These are phyloP conservation scores for Pomacea canaliculata DNA, from an alignment of 2,888 invertebrate genomes.

Conservation along the genomic window DNA sequence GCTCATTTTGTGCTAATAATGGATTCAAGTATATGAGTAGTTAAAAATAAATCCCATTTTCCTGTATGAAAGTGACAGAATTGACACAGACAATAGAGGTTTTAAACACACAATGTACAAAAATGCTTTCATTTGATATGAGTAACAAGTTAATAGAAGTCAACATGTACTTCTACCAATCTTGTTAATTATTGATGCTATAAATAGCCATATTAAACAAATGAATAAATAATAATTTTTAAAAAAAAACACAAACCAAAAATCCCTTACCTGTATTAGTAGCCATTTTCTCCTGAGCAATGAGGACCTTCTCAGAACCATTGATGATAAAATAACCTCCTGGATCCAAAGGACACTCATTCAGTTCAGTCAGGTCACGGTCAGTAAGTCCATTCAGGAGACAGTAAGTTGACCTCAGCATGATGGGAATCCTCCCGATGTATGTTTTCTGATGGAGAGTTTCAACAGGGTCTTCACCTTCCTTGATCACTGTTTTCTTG, in stretches of 20 bases:
- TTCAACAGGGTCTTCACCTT: conserved; percentile 86
- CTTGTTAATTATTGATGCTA: too few relatives aligned
- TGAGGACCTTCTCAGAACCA: conserved; percentile 97
- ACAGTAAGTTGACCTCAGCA: conserved; percentile 98
- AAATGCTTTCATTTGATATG: too few relatives aligned
- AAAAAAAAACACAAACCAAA: not conserved
- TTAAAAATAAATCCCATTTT: too few relatives aligned
- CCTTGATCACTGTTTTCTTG: conserved; percentile 93
- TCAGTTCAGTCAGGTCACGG: conserved; percentile 98
- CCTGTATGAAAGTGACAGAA: too few relatives aligned
- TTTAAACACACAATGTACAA: too few relatives aligned
- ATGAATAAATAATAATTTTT: too few relatives aligned
- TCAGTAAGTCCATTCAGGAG: conserved; percentile 93
- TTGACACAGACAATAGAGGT: too few relatives aligned
- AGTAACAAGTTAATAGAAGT: too few relatives aligned
- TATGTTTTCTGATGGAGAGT: conserved; percentile 80
- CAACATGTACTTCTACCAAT: too few relatives aligned
- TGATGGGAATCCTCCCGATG: conserved; percentile 95
- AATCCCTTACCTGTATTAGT: conserved; percentile 84
- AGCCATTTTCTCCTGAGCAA: conserved; percentile 99
- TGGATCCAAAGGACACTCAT: conserved; percentile 99
- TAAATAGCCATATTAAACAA: too few relatives aligned
- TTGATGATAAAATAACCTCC: conserved; percentile 99
- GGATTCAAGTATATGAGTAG: too few relatives aligned
- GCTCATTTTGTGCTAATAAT: too few relatives aligned